phyloP scores from a whole-genome alignment of 2,888 invertebrate species.

The Ephialtes manifestator region DNA sequence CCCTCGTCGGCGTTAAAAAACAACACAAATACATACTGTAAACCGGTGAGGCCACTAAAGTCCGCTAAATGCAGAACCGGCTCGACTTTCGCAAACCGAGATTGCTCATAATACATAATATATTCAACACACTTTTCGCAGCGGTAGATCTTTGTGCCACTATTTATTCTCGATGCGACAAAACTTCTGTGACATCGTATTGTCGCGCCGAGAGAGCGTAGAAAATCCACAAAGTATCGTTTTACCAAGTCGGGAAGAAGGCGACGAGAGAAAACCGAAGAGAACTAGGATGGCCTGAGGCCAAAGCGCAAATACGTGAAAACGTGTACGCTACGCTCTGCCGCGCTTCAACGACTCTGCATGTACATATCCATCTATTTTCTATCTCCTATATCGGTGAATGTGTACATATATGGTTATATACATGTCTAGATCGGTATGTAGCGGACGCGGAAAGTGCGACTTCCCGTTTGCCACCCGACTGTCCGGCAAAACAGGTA shows the following conservation, averaged over 20 bases:
- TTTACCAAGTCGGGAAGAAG: slow-evolving; percentile 1
- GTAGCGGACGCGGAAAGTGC: slow-evolving; percentile 21
- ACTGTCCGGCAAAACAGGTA: slow-evolving; percentile 25
- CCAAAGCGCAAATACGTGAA: slow-evolving; percentile 46
- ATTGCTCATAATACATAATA: slow-evolving; percentile 19
- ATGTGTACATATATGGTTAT: background rate
- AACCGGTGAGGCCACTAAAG: background rate
- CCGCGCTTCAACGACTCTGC: slow-evolving; percentile 15
- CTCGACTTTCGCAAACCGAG: slow-evolving; percentile 43
- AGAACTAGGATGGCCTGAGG: slow-evolving; percentile 38
- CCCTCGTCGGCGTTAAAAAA: background rate
- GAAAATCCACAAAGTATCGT: slow-evolving; percentile 14
- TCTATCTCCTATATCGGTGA: background rate
- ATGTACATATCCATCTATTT: slow-evolving; percentile 29
- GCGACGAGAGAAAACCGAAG: background rate
- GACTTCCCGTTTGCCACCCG: slow-evolving; percentile 42
- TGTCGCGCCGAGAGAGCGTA: background rate
- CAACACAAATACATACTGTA: slow-evolving; percentile 18
- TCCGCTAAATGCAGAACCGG: slow-evolving; percentile 24
- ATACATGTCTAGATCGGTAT: background rate
- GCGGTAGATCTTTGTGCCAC: background rate
- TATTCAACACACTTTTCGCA: slow-evolving; percentile 11
- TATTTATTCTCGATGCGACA: background rate
- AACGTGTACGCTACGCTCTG: slow-evolving; percentile 19
- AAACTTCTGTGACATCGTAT: background rate